A percentile compares a stretch with the other conserved stretches of the same genome.
Evolutionary conservation across 1,140 invertebrate species (phyloP).

Genomic region (Trachymyrmex cornetzi): DNA sequence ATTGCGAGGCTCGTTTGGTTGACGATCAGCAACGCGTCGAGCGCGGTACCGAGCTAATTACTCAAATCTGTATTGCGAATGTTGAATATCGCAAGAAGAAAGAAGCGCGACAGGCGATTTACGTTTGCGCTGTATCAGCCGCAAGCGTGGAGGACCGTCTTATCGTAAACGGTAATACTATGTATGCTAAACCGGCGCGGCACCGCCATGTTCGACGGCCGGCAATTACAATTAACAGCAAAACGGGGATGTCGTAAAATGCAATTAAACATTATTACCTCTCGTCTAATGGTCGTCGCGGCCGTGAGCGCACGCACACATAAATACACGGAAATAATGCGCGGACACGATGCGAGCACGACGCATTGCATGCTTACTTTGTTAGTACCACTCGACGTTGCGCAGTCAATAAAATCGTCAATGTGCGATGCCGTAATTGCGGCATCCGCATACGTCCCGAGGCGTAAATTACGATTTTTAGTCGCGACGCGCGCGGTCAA

Average conservation of each 20-base stretch:
- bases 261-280: conserved; percentile 86
- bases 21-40: background rate
- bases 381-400: conserved; percentile 48
- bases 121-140: conserved; percentile 9
- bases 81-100: background rate
- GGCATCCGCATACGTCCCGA: conserved; percentile 23
- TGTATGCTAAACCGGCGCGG: conserved; percentile 70
- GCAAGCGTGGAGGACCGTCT: conserved; percentile 68
- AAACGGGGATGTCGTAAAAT: conserved; percentile 85
- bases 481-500: conserved; percentile 4
- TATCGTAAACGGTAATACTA: conserved; percentile 68
- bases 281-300: conserved; percentile 78
- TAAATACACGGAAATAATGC: conserved; percentile 41
- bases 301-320: conserved; percentile 71
- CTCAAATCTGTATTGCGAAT: background rate
- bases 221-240: conserved; percentile 85
- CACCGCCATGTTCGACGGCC: conserved; percentile 80
- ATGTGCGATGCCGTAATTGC: conserved; percentile 54
- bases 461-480: conserved; percentile 58
- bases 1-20: background rate
- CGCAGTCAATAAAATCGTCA: conserved; percentile 62
- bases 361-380: conserved; percentile 53
- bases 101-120: background rate
- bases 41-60: background rate
- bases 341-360: conserved; percentile 8